Evolutionary conservation across 2,888 invertebrate genomes (phyloP), one percentile per base, ranked within the genome.

Genomic region (Allophyes oxyacanthae): DNA sequence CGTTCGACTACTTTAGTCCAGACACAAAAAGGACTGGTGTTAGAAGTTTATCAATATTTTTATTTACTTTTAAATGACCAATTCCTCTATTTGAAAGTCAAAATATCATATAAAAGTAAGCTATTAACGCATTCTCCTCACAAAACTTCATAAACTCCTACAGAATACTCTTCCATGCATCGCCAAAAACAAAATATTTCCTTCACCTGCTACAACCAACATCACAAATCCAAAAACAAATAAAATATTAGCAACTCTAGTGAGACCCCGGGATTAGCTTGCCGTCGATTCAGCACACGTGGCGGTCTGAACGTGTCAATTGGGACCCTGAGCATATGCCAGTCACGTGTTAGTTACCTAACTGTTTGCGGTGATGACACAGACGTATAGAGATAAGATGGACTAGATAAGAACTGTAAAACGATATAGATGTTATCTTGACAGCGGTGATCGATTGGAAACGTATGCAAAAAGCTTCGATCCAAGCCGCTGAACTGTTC

Each of bases 311-410:
- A 86, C 85, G 88, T 87, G 90, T 86, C 89, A 89, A 89, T 88
- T 88, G 87, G 81, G 79, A 75, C 77, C 69, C 59, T 69, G 60
- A 62, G 75, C 82, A 81, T 75, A 91, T 88, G 88, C 90, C 72
- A 81, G 83, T 86, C 91, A 91, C 91, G 92, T 91, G 81, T 81
- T 82, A 82, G 89, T 90, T 88, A 86, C 87, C 87, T 87, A 88
- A 89, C 89, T 85, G 86, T 86, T 79, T 81, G 83, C 78, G 83
- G 84, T 73, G 81, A 82, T 75, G 77, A 72, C 83, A 80, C 72
- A 66, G 84, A 83, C 78, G 78, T 76, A 75, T 69, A 75, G 76
- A 71, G 72, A 77, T 78, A 69, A 71, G 57, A 59, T 64, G 59
- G 56, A 73, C 79, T 81, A 73, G 83, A 85, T 83, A 80, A 71